phyloP scores from a whole-genome alignment of 2,888 invertebrate genomes.

The Ophion ventricosus region DNA sequence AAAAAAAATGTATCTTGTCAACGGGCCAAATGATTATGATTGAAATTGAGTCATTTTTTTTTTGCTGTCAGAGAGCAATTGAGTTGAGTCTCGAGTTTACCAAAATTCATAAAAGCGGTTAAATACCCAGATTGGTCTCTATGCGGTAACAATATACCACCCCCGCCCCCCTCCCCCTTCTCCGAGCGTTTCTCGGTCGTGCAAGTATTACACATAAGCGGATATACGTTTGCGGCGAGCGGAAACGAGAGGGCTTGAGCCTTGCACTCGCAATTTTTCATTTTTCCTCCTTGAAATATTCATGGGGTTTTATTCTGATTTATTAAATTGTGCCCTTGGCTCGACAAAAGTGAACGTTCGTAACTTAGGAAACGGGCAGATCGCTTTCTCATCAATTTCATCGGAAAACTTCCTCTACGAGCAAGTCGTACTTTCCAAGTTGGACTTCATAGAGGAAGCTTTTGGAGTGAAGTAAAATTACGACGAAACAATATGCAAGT shows the following conservation, averaged over 20 bases:
- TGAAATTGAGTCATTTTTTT: not conserved
- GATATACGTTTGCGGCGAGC: not conserved
- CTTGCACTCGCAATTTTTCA: slow-evolving; percentile 1
- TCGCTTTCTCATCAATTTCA: not conserved
- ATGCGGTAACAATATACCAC: not conserved
- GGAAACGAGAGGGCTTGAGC: not conserved
- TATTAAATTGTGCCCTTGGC: slow-evolving; percentile 31
- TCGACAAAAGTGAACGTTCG: not conserved
- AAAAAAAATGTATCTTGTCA: not conserved
- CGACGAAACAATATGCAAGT: not conserved
- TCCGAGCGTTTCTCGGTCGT: not conserved
- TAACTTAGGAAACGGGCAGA: not conserved
- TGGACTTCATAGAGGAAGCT: not conserved
- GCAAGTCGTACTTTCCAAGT: not conserved
- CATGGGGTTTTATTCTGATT: slow-evolving; percentile 20
- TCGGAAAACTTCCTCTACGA: not conserved
- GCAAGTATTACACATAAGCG: not conserved
- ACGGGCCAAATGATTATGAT: not conserved
- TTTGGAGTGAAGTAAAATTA: not conserved
- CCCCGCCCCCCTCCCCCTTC: not conserved
- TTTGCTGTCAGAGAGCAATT: not conserved
- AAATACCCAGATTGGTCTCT: not conserved
- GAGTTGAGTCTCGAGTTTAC: not conserved
- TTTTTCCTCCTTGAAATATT: slow-evolving; percentile 6
- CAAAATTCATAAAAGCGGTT: not conserved